Base-by-base conservation (phyloP, 2,113 vertebrate species). In the Garra rufa region DNA sequence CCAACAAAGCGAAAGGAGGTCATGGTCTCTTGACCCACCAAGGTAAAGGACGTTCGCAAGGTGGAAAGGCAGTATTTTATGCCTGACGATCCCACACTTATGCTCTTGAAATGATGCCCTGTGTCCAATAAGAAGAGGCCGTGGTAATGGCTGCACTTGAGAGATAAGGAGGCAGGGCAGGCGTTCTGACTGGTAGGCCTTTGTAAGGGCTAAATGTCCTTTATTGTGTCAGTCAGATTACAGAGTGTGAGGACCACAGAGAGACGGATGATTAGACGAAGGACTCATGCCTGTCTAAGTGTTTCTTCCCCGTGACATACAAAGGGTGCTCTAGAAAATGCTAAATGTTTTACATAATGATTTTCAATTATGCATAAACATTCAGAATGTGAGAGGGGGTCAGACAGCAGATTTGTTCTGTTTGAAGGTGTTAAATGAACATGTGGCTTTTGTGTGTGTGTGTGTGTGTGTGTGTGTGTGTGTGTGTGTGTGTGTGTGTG, bases 1-100 rank as follows among this genome's bases (percentile, higher is more conserved):
- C 41, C 2, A 9, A 57, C 2, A 19, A 65, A 63, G 57, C 43
- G 2, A 65, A 65, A 24, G 24, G 13, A 9, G 90, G 84, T 87
- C n/a, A n/a, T 82, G 69, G 89, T 92, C 95, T 88, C 95, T 95
- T 94, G 94, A 94, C 94, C 89, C 34, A 59, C 52, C 10, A 24
- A 77, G 93, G 91, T 95, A 95, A 96, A 96, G 95, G 94, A 94
- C 89, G 94, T 92, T 94, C 91, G 94, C 87, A 85, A 92, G 76
- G 93, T 69, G 95, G 95, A 93, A 95, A 95, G 94, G 94, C 94
- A 94, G 93, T 94, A 94, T 97, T 96, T 96, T 96, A 91, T 94
- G 89, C 93, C 92, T 94, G 90, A 92, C 93, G 95, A 97, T 96
- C 94, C 91, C 95, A 95, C 93, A 94, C 89, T 95, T 96, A 91